Percentiles rank a stretch among this genome's conserved stretches.
Conservation (phyloP, 2,797 vertebrate species). For the Takifugu ocellatus region DNA sequence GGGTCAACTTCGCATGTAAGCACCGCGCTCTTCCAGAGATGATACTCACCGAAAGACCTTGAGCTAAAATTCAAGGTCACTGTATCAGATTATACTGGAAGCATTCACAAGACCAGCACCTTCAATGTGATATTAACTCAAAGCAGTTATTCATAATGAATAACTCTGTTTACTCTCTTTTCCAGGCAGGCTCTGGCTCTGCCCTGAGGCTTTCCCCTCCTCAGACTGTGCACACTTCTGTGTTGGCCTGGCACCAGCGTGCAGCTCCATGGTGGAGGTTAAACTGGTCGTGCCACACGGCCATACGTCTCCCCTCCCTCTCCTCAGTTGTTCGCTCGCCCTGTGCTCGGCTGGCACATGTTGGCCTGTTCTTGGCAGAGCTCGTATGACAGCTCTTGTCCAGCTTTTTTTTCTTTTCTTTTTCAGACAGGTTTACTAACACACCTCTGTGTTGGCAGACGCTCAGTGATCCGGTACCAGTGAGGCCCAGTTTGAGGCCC, state of each 20-base stretch:
- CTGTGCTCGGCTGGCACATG: slow-evolving; percentile 49
- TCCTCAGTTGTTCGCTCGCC: slow-evolving; percentile 39
- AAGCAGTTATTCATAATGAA: too few relatives aligned
- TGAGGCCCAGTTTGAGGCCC: slow-evolving; percentile 7
- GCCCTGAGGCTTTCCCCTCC: slow-evolving; percentile 31
- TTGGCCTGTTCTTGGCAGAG: slow-evolving; percentile 52
- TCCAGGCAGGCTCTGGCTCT: slow-evolving; percentile 8
- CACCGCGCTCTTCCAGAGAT: too few relatives aligned
- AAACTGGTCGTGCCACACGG: slow-evolving; percentile 52
- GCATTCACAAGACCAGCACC: background rate
- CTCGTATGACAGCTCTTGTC: slow-evolving; percentile 34
- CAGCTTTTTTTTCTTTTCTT: slow-evolving; percentile 30
- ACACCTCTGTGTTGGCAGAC: slow-evolving; percentile 27
- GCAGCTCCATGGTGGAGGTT: slow-evolving; percentile 51
- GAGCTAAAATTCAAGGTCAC: background rate
- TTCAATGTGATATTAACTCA: too few relatives aligned
- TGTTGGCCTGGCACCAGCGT: slow-evolving; percentile 40
- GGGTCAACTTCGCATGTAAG: too few relatives aligned
- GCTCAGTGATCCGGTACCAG: slow-evolving; percentile 15
- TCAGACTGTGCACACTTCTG: slow-evolving; percentile 22
- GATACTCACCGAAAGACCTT: too few relatives aligned
- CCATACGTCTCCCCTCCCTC: slow-evolving; percentile 44
- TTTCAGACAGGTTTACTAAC: slow-evolving; percentile 12
- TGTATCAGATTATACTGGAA: background rate
- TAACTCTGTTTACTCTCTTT: too few relatives aligned